These are phyloP conservation scores for Lasioglossum malachurum DNA, from an alignment of 2,888 invertebrate genomes.

Conservation along the genomic window DNA sequence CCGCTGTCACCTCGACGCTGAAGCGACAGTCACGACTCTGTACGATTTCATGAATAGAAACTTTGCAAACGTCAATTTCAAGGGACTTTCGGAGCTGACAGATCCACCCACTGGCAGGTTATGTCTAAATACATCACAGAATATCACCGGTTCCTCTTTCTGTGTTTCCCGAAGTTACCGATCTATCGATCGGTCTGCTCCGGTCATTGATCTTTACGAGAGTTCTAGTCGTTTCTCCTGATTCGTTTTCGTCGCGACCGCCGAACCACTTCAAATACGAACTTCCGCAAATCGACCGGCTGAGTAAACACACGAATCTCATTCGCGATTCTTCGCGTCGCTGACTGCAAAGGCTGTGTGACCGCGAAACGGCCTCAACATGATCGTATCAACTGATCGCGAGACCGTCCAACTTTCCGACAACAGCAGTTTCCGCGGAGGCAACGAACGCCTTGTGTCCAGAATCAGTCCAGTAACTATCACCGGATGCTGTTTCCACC, in stretches of 20 bases:
- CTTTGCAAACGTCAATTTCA: background rate
- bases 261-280: background rate
- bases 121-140: background rate
- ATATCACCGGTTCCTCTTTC: background rate
- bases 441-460: conserved; percentile 1
- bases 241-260: too few relatives aligned
- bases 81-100: background rate
- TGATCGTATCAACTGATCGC: conserved; percentile 37
- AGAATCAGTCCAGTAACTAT: conserved; percentile 14
- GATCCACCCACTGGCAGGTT: background rate
- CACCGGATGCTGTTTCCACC: conserved; percentile 15
- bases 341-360: conserved; percentile 6
- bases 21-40: background rate
- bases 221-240: too few relatives aligned
- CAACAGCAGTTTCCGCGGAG: conserved; percentile 18
- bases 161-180: too few relatives aligned
- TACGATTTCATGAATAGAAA: background rate
- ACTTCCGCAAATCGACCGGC: background rate
- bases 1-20: background rate
- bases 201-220: too few relatives aligned
- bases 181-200: too few relatives aligned
- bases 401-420: conserved; percentile 33
- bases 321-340: background rate
- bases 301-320: background rate
- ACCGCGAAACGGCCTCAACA: conserved; percentile 40